Conservation (phyloP, 2,888 invertebrate species). For the Drosophila peninsularis region DNA sequence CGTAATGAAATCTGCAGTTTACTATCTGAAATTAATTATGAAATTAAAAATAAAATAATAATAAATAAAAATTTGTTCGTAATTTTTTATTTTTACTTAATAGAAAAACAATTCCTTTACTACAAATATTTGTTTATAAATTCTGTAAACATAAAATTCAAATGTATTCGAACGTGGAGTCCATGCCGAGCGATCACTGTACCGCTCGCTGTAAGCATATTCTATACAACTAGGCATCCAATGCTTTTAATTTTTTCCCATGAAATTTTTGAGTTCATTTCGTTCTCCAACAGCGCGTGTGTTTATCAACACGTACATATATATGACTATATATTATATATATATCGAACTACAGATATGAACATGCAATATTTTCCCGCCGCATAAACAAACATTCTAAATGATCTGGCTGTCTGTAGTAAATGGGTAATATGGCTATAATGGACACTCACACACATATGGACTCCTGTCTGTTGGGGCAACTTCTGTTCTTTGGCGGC, state of each 20-base stretch:
- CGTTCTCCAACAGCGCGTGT: conserved; percentile 24
- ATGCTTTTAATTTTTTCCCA: conserved; percentile 43
- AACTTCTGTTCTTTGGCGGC: conserved; percentile 39
- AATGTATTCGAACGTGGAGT: not conserved
- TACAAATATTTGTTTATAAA: no score
- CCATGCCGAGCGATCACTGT: not conserved
- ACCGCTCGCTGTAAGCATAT: not conserved
- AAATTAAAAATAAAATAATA: no score
- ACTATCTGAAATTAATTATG: no score
- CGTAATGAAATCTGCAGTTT: no score
- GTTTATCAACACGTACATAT: conserved; percentile 23
- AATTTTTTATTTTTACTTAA: no score
- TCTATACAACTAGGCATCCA: conserved; percentile 15
- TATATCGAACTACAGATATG: conserved; percentile 40
- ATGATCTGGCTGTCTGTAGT: conserved; percentile 45
- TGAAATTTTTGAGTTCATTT: conserved; percentile 37
- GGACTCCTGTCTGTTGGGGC: conserved; percentile 7
- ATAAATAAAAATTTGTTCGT: no score
- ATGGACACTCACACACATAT: not conserved
- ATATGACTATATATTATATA: conserved; percentile 13
- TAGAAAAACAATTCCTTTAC: no score
- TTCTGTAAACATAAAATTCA: not conserved
- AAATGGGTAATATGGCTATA: not conserved
- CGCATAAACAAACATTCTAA: conserved; percentile 71
- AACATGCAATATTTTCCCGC: conserved; percentile 68